Base-by-base conservation (phyloP, 2,888 invertebrate genomes). In the Tachina grossa region DNA sequence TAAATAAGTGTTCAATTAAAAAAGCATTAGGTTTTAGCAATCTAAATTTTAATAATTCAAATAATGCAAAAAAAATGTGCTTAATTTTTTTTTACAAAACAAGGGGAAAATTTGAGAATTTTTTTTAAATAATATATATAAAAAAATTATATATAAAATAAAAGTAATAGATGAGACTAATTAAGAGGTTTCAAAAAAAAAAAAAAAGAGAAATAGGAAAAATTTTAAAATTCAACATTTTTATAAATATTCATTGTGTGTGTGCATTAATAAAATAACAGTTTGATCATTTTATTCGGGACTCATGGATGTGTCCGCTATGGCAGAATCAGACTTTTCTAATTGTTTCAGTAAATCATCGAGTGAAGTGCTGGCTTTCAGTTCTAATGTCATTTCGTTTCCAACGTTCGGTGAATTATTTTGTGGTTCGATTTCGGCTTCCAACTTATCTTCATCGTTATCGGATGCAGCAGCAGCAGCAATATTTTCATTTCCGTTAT, bases 271-370 rank as follows among this genome's bases (percentile, higher is more conserved):
- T 31, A 31, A 31, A 31, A 31, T 49, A 74, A 61, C 1, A 19
- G 19, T 69, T 65, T 69, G 57, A 16, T 81, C 13, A 11, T n/a
- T 63, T 74, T 72, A 71, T 72, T 84, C 59, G 0, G 78, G 61
- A 68, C 79, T 83, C 55, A 79, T 53, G 14, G 83, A 47, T 22
- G 47, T 51, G 59, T 85, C 82, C 63, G 82, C 83, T 83, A 80
- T 83, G 79, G 85, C 85, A 19, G 83, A 85, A 72, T 85, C 85
- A 83, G 85, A 79, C 79, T 79, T 83, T 59, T 79, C 79, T 55
- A 83, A 43, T 45, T 71, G 51, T 61, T 76, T 72, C 41, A 59
- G 13, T 31, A 81, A 49, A 39, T 75, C 61, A 41, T 76, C 59
- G 0, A 74, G 31, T 16, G 77, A 66, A 49, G 49, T 19, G 55